Percentiles rank a stretch among this genome's conserved stretches.
These are phyloP conservation scores for Parotocinclus haroldoi DNA, from an alignment of 2,797 vertebrate genomes.

Conservation along the genomic window DNA sequence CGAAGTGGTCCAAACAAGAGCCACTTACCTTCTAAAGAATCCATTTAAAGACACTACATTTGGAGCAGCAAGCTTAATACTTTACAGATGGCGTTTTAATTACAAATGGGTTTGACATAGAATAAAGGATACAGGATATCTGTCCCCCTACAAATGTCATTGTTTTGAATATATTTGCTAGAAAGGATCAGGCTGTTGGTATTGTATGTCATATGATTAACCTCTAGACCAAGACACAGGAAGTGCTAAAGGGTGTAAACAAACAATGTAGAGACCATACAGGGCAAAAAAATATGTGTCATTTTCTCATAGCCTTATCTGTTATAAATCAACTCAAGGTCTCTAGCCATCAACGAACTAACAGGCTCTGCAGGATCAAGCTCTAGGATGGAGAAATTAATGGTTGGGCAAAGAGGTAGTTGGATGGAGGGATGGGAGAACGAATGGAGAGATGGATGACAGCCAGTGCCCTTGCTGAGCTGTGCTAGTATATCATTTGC, in stretches of 20 bases:
- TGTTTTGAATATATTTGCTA: no score
- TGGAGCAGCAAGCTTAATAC: no score
- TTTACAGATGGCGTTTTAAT: no score
- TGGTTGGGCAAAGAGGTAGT: constrained; percentile 27
- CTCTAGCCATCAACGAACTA: constrained; percentile 33
- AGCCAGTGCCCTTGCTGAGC: constrained; percentile 44
- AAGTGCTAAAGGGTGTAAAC: neutral
- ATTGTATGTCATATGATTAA: neutral
- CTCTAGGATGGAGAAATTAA: constrained; percentile 29
- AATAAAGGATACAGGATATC: no score
- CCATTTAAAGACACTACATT: no score
- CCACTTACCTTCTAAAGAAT: no score
- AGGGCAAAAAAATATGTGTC: constrained; percentile 13
- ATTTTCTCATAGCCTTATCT: constrained; percentile 27
- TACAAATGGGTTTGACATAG: no score
- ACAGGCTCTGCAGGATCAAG: constrained; percentile 35
- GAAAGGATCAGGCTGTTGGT: no score
- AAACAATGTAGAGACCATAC: neutral
- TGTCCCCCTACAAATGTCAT: no score
- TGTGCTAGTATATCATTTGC: constrained; percentile 40
- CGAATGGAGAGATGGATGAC: constrained; percentile 28
- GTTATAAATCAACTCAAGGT: constrained; percentile 60
- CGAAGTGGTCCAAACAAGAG: no score
- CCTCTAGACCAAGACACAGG: neutral
- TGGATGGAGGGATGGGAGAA: constrained; percentile 20